Percentiles rank a stretch among this genome's conserved stretches.
Conservation (phyloP, 1,140 invertebrate genomes). For the Heliconius melpomene region DNA sequence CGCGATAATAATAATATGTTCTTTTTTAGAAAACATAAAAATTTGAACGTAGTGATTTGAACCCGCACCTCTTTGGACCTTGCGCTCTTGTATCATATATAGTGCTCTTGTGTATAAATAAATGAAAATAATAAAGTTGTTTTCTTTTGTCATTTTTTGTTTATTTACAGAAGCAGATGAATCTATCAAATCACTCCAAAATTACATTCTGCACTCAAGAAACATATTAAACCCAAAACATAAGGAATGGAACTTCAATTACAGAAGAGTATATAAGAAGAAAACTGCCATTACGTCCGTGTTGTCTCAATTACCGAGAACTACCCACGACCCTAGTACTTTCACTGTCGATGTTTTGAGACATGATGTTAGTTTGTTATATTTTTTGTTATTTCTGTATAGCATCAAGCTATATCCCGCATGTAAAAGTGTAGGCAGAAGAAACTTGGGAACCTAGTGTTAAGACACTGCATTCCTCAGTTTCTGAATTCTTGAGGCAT, state of each 20-base stretch:
- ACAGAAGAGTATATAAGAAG: slow-evolving; percentile 24
- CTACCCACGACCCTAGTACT: slow-evolving; percentile 53
- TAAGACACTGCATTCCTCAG: no score
- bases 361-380: slow-evolving; percentile 53
- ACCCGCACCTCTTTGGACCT: no score
- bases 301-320: slow-evolving; percentile 36
- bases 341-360: slow-evolving; percentile 59
- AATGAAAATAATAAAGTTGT: no score
- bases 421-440: neutral
- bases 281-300: slow-evolving; percentile 18
- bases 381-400: neutral
- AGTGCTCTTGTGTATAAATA: no score
- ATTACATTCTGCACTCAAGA: slow-evolving; percentile 31
- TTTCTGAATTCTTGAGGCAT: no score
- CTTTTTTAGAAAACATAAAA: no score
- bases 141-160: neutral
- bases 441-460: neutral
- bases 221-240: slow-evolving; percentile 43
- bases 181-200: slow-evolving; percentile 1
- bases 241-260: slow-evolving; percentile 1
- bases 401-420: neutral
- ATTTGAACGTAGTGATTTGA: no score
- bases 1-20: no score
- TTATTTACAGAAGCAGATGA: slow-evolving; percentile 24
- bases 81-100: no score